Conservation (phyloP, 2,113 vertebrate species). For the Campylorhamphus procurvoides region DNA sequence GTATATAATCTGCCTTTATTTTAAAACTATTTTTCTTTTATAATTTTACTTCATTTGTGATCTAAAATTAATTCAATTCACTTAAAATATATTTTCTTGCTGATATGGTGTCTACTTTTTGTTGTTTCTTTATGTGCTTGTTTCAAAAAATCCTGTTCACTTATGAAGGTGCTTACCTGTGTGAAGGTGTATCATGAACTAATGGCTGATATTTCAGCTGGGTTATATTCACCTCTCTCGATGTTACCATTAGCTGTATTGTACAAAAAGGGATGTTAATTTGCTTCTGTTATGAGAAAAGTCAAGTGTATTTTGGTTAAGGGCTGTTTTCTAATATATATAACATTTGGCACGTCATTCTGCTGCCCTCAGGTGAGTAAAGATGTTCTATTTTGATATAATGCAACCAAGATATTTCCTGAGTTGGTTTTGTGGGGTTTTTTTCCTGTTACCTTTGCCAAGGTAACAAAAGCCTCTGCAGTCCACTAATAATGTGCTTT, state of each 20-base stretch:
- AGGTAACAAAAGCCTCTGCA: neutral
- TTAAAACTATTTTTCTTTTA: neutral
- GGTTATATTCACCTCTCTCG: neutral
- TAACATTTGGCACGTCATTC: neutral
- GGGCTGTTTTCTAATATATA: neutral
- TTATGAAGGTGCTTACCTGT: neutral
- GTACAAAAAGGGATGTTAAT: neutral
- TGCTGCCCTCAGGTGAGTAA: neutral
- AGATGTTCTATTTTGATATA: neutral
- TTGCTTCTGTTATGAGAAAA: neutral
- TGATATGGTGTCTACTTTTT: neutral
- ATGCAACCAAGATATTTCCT: neutral
- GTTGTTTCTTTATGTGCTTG: neutral
- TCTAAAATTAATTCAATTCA: neutral
- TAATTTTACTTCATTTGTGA: neutral
- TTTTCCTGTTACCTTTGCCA: neutral
- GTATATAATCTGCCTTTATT: neutral
- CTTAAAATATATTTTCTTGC: neutral
- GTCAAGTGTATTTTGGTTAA: neutral
- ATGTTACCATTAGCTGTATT: neutral
- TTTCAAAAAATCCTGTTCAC: neutral
- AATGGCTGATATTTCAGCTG: neutral
- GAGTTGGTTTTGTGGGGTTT: neutral
- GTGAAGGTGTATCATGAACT: neutral
- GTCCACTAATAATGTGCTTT: neutral